Evolutionary conservation across 2,113 vertebrate genomes (phyloP).

Genomic region (Syngnathus typhle): DNA sequence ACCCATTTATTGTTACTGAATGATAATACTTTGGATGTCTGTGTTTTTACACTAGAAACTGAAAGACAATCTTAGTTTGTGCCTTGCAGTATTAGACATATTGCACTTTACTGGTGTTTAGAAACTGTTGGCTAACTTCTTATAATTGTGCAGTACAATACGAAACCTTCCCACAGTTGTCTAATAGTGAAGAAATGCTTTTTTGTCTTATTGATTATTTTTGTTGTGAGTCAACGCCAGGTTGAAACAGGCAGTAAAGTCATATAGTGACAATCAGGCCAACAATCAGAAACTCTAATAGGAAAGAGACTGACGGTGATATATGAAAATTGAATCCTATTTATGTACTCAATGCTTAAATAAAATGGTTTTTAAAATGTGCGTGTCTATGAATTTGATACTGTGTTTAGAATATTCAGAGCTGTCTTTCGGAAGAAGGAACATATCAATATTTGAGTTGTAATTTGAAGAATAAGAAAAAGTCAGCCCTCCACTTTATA

Average conservation of each 20-base stretch:
- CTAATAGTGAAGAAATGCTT: background rate
- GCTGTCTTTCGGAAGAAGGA: background rate
- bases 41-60: conserved; percentile 49
- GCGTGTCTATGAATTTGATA: background rate
- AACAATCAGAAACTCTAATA: conserved; percentile 17
- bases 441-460: background rate
- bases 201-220: background rate
- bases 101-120: conserved; percentile 60
- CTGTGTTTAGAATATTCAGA: background rate
- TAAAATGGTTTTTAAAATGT: conserved; percentile 47
- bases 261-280: conserved; percentile 11
- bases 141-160: conserved; percentile 8
- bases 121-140: conserved; percentile 15
- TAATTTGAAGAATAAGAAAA: background rate
- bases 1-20: conserved; percentile 43
- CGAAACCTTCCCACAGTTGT: background rate
- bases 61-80: conserved; percentile 61
- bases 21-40: conserved; percentile 55
- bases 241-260: conserved; percentile 6
- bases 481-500: background rate
- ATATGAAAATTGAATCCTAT: conserved; percentile 8
- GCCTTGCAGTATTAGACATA: conserved; percentile 71
- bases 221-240: conserved; percentile 20
- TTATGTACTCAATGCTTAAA: conserved; percentile 53
- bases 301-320: conserved; percentile 29